A percentile compares a stretch with the other conserved stretches of the same genome.
Conservation (phyloP, 1,140 invertebrate species). For the Penaeus chinensis region DNA sequence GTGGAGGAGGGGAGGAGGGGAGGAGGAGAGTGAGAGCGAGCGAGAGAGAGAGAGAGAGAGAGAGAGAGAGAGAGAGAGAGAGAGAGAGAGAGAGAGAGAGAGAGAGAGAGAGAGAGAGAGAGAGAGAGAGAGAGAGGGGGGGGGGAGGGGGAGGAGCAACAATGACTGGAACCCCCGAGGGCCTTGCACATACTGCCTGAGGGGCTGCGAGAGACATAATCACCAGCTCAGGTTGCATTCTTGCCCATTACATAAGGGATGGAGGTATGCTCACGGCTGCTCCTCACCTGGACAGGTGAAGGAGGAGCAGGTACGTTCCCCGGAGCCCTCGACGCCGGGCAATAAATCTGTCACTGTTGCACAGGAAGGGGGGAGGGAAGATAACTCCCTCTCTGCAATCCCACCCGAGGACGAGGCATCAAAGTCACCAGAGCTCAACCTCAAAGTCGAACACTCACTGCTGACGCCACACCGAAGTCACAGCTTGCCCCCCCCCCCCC, state of each 20-base stretch:
- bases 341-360: not conserved
- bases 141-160: not conserved
- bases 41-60: not conserved
- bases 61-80: not conserved
- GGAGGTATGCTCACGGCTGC: too few species aligned
- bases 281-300: too few species aligned
- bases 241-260: too few species aligned
- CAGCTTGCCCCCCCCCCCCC: too few species aligned
- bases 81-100: not conserved
- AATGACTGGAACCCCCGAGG: not conserved
- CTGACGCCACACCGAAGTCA: too few species aligned
- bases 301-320: too few species aligned
- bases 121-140: not conserved
- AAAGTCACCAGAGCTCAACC: too few species aligned
- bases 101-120: not conserved
- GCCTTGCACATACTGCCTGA: too few species aligned
- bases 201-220: not conserved
- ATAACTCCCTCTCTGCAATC: too few species aligned
- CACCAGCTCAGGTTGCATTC: slow-evolving; percentile 7
- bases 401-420: too few species aligned
- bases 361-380: not conserved
- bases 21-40: not conserved
- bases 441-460: too few species aligned
- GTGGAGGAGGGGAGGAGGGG: not conserved
- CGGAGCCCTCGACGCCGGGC: not conserved